Conservation (phyloP, 2,888 invertebrate species). For the Drosophila flavopinicola region DNA sequence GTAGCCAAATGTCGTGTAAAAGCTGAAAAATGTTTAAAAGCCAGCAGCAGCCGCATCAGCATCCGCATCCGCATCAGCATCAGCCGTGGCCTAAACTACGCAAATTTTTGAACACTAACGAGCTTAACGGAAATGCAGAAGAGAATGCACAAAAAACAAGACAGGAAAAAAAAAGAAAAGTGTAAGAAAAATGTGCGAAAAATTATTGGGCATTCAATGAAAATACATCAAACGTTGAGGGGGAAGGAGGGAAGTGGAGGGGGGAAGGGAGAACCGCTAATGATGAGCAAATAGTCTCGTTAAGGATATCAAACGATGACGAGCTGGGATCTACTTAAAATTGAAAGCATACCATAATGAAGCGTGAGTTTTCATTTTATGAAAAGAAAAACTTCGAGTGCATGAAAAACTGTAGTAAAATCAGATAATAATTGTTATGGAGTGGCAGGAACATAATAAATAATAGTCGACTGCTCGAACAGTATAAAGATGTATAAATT, state of each 20-base stretch:
- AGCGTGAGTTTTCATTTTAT: background rate
- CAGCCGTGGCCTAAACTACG: conserved; percentile 43
- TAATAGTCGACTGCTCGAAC: too few relatives aligned
- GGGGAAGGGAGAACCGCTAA: conserved; percentile 37
- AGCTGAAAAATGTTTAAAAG: conserved; percentile 51
- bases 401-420: background rate
- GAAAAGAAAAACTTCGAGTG: background rate
- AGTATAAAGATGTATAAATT: too few relatives aligned
- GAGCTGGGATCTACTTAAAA: conserved; percentile 23
- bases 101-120: conserved; percentile 59
- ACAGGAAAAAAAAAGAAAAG: conserved; percentile 1
- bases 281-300: conserved; percentile 65
- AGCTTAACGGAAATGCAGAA: conserved; percentile 64
- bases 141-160: conserved; percentile 33
- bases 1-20: conserved; percentile 63
- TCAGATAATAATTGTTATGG: background rate
- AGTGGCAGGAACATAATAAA: background rate
- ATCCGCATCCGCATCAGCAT: conserved; percentile 7
- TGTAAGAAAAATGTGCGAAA: conserved; percentile 37
- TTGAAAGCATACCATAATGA: conserved; percentile 8
- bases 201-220: conserved; percentile 51
- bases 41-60: too few relatives aligned
- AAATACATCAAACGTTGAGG: conserved; percentile 19
- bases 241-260: background rate
- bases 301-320: conserved; percentile 45